Conservation (phyloP, 2,888 invertebrate species). For the Caenorhabditis wallacei region DNA sequence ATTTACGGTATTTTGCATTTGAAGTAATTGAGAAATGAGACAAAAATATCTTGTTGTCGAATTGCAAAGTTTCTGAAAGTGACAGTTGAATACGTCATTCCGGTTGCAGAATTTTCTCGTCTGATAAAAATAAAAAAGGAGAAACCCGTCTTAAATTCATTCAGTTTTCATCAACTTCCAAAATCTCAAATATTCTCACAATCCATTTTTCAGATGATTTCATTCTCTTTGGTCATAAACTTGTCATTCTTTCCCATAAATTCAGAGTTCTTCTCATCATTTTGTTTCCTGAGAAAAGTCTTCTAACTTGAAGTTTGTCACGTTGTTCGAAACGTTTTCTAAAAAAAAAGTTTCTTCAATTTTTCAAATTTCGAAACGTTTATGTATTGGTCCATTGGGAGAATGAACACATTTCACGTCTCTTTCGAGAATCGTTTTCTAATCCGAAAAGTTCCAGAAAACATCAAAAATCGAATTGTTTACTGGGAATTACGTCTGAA, state of each 20-base stretch:
- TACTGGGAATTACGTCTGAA: neutral
- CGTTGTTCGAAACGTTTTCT: conserved; percentile 24
- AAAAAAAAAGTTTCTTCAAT: conserved; percentile 11
- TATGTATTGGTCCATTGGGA: conserved; percentile 28
- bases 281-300: neutral
- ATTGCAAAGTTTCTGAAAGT: too few relatives aligned
- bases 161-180: too few relatives aligned
- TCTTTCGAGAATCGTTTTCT: conserved; percentile 7
- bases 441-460: conserved; percentile 25
- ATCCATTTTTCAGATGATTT: neutral
- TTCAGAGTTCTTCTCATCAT: too few relatives aligned
- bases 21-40: too few relatives aligned
- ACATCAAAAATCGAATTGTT: conserved; percentile 13
- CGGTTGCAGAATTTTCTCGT: too few relatives aligned
- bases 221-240: neutral
- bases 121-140: too few relatives aligned
- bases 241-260: neutral
- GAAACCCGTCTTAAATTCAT: too few relatives aligned
- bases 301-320: conserved; percentile 29
- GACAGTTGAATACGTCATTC: too few relatives aligned
- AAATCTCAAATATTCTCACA: neutral
- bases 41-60: too few relatives aligned
- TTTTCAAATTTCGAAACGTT: conserved; percentile 29
- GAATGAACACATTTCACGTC: conserved; percentile 7
- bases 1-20: too few relatives aligned